Evolutionary conservation across 2,888 invertebrate species (phyloP), one percentile per base, ranked within the genome.

Genomic region (Myopa testacea): DNA sequence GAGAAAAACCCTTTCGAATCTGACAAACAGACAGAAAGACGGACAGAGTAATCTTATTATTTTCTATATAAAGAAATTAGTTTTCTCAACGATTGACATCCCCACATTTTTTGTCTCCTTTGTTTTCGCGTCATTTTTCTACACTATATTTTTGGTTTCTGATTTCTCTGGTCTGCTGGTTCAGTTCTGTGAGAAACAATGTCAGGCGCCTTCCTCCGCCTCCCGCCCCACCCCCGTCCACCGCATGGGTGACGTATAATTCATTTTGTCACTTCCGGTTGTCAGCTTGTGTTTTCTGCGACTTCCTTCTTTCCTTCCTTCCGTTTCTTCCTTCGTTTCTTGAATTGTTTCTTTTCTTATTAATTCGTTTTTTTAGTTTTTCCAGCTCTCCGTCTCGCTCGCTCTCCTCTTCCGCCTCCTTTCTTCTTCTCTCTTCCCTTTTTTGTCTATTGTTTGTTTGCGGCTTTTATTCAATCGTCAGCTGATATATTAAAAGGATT

Each of bases 241-340:
- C 38, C 38, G 65, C 34, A 70, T 62, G 40, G 67, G 55, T 67
- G 75, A 55, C 67, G 34, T 70, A 70, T 76, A 76, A 76, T 76
- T 76, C 76, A 76, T 69, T 76, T 76, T 76, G 69, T 63, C 76
- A 76, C 76, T 76, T 76, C 76, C 76, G 76, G 76, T n/a, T 76
- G 76, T 76, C 76, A 76, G 69, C 45, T 76, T 40, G 60, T 76
- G 76, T 70, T 38, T 70, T 70, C 38, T 67, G 55, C 37, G 65
- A 67, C 75, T 67, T 75, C 67, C 40, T 75, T 72, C 72, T 38
- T 70, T 52, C 6, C 26, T 55, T 12, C 40, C 71, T 65, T 65
- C 38, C 38, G 14, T 55, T 26, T 5, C 3, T 70, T 52, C 6
- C 26, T 14, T 5, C 40, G 4, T 45, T 19, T 38, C 40, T 14